Evolutionary conservation across 2,113 vertebrate genomes (phyloP).

Genomic region (Haliaeetus leucogaster): DNA sequence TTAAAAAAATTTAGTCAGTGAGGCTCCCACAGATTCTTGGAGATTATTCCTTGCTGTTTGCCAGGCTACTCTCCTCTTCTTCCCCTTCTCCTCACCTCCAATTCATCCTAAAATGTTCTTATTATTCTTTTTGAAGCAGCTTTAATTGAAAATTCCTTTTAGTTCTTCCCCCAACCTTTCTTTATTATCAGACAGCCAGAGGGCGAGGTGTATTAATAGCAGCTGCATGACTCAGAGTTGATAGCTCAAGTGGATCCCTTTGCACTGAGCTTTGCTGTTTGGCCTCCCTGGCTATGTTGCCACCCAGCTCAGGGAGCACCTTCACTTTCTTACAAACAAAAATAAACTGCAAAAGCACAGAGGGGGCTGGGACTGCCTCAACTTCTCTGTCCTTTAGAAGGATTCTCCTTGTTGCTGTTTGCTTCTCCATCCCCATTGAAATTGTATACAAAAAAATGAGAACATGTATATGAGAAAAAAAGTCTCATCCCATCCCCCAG

Average conservation of each 20-base stretch:
- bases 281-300: neutral
- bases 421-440: neutral
- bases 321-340: neutral
- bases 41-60: neutral
- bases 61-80: neutral
- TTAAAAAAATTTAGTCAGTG: neutral
- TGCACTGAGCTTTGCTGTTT: neutral
- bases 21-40: neutral
- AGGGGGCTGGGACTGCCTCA: neutral
- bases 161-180: neutral
- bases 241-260: conserved; percentile 6
- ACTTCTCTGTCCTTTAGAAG: neutral
- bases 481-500: neutral
- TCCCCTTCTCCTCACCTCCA: neutral
- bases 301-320: neutral
- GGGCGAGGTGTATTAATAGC: conserved; percentile 56
- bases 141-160: conserved; percentile 29
- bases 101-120: neutral
- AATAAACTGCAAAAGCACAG: neutral
- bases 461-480: neutral
- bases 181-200: conserved; percentile 30
- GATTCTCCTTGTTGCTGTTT: neutral
- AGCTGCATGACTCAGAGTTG: conserved; percentile 39
- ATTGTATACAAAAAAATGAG: neutral
- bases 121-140: neutral